These are phyloP conservation scores for Oreocharis arfaki DNA, from an alignment of 2,113 vertebrate species.

Conservation along the genomic window DNA sequence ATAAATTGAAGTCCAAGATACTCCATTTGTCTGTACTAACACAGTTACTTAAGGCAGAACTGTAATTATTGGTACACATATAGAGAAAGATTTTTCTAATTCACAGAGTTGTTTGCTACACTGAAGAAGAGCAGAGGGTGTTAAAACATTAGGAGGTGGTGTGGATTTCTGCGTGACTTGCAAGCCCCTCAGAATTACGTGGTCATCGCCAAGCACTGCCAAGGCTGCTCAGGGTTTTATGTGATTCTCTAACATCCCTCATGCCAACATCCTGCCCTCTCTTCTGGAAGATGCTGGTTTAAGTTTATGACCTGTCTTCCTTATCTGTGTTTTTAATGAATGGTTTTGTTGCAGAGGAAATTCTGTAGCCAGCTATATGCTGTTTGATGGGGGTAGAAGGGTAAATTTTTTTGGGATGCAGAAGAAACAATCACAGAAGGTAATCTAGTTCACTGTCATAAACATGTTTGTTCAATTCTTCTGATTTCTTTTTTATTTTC, in stretches of 20 bases:
- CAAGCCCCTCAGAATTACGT: not conserved
- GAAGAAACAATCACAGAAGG: not conserved
- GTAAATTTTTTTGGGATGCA: not conserved
- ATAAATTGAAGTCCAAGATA: not conserved
- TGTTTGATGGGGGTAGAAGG: not conserved
- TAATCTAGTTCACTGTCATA: not conserved
- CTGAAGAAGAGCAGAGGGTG: not conserved
- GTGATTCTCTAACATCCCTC: not conserved
- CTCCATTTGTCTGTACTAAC: not conserved
- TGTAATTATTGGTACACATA: rapidly evolving
- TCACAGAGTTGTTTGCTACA: not conserved
- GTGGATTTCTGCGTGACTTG: not conserved
- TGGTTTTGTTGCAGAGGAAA: not conserved
- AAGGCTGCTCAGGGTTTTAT: not conserved
- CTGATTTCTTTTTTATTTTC: not conserved
- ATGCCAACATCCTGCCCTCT: not conserved
- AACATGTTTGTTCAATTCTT: not conserved
- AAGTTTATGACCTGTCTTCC: not conserved
- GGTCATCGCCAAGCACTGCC: not conserved
- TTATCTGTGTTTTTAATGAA: not conserved
- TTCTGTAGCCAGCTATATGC: not conserved
- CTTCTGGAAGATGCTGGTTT: not conserved
- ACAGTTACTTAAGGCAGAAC: not conserved
- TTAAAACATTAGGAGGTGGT: not conserved
- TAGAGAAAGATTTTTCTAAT: not conserved